phyloP scores from a whole-genome alignment of 2,113 vertebrate species.

The Noctilio leporinus region DNA sequence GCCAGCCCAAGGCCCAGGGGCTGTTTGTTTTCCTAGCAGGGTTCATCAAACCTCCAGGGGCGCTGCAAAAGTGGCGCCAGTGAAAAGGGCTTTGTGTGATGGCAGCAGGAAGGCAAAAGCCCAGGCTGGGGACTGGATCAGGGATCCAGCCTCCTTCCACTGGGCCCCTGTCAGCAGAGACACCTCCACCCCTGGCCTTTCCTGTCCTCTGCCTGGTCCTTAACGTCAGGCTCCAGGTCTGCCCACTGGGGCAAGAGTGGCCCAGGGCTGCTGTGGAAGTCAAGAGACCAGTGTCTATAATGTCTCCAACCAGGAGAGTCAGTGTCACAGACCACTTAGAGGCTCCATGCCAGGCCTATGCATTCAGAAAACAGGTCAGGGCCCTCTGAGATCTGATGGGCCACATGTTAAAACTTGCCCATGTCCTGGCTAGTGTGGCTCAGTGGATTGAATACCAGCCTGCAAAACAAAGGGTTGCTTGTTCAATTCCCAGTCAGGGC shows the following conservation, averaged over 20 bases:
- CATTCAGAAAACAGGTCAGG: background rate
- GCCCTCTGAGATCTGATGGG: background rate
- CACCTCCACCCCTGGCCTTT: background rate
- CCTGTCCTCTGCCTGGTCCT: background rate
- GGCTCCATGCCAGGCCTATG: background rate
- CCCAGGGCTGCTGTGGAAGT: background rate
- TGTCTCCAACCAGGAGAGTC: background rate
- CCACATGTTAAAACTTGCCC: no score
- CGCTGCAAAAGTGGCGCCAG: background rate
- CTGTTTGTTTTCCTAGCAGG: slow-evolving; percentile 60
- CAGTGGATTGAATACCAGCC: no score
- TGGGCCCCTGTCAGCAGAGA: background rate
- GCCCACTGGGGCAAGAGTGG: no score
- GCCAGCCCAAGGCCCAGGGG: background rate
- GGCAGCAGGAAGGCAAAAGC: background rate
- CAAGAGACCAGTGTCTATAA: background rate
- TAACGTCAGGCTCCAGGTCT: background rate
- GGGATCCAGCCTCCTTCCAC: background rate
- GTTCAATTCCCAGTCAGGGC: no score
- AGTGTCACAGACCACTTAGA: no score
- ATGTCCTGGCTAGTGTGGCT: no score
- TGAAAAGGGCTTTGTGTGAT: slow-evolving; percentile 57
- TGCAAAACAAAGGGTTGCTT: no score
- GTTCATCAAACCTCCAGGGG: slow-evolving; percentile 44
- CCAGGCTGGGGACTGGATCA: background rate